phyloP scores from a whole-genome alignment of 2,888 invertebrate species.

The Linnaemya vulpina region DNA sequence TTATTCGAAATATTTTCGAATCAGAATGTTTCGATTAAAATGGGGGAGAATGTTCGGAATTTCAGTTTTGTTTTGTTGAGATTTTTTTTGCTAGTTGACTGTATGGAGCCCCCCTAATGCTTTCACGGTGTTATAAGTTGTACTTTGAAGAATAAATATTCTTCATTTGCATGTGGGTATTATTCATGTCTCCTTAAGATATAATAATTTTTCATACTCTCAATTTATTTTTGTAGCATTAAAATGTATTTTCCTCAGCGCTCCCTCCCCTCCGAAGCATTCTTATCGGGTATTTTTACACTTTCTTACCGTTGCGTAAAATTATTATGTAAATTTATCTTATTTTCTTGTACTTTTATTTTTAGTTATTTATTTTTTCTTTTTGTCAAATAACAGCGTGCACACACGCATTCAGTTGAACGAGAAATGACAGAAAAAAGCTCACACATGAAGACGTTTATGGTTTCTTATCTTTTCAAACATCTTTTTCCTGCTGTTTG shows the following conservation, averaged over 20 bases:
- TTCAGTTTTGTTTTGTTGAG: background rate
- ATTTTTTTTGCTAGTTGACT: no score
- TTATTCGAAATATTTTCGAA: no score
- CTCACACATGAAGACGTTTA: slow-evolving; percentile 22
- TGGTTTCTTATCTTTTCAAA: slow-evolving; percentile 41
- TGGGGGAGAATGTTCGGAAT: no score
- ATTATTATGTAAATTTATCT: slow-evolving; percentile 48
- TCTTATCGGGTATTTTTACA: slow-evolving; percentile 54
- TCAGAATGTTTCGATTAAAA: no score
- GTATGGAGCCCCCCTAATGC: no score
- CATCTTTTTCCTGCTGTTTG: background rate
- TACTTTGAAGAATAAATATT: background rate
- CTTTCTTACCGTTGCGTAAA: slow-evolving; percentile 49
- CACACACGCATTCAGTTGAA: slow-evolving; percentile 4
- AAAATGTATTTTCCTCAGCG: background rate
- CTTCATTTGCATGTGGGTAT: background rate
- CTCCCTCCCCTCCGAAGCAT: background rate
- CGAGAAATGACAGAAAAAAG: background rate
- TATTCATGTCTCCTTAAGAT: background rate
- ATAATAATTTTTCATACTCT: background rate
- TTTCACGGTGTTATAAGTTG: background rate
- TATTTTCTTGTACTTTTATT: background rate
- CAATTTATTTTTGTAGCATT: background rate
- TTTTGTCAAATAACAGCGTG: background rate
- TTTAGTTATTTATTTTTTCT: background rate